phyloP scores from a whole-genome alignment of 2,113 vertebrate genomes.

The Oncorhynchus gorbuscha region DNA sequence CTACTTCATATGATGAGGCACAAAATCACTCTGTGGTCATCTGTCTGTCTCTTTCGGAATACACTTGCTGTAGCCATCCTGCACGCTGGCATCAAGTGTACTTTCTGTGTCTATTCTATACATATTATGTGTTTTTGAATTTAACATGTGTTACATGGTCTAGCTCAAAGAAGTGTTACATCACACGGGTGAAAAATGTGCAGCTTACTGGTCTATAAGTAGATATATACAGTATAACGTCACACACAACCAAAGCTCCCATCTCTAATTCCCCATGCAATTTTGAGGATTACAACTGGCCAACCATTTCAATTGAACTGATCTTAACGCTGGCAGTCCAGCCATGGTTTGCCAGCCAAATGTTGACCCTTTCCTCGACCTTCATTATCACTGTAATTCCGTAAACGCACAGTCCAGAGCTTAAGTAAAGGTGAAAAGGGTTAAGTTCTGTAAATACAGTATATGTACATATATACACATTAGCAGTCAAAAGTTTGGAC shows the following conservation, averaged over 20 bases:
- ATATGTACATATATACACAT: too few species aligned
- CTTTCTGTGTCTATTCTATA: too few species aligned
- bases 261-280: conserved; percentile 4
- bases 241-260: neutral
- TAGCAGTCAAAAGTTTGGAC: too few species aligned
- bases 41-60: too few species aligned
- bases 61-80: too few species aligned
- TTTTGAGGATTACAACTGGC: conserved; percentile 6
- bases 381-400: neutral
- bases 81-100: too few species aligned
- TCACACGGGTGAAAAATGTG: neutral
- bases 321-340: neutral
- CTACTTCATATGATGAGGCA: too few species aligned
- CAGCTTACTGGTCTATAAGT: neutral
- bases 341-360: neutral
- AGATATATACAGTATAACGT: neutral
- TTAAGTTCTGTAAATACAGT: neutral
- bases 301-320: conserved; percentile 8
- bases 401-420: neutral
- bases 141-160: too few species aligned
- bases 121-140: neutral
- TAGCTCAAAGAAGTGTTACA: too few species aligned
- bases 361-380: neutral
- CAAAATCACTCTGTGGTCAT: too few species aligned
- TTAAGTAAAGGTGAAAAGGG: neutral